Percentiles rank a stretch among this genome's conserved stretches.
Conservation (phyloP, 2,888 invertebrate genomes). For the Ectobius pallidus region DNA sequence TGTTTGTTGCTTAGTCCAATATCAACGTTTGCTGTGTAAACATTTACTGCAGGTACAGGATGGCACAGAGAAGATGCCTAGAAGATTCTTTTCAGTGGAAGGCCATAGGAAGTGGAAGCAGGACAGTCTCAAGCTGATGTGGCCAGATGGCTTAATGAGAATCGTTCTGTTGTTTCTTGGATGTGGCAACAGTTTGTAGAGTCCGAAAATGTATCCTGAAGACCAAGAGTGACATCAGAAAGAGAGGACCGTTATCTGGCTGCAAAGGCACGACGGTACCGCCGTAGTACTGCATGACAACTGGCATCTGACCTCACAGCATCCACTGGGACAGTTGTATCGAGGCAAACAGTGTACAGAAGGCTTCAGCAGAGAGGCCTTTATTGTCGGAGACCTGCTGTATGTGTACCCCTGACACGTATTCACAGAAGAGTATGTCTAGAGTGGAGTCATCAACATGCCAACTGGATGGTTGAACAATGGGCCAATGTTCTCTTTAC, state of each 20-base stretch:
- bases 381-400: conserved; percentile 4
- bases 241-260: conserved; percentile 7
- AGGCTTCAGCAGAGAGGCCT: background rate
- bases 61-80: too few species aligned
- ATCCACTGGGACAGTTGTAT: conserved; percentile 11
- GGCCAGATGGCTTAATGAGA: too few species aligned
- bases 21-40: too few species aligned
- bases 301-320: background rate
- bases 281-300: conserved; percentile 1
- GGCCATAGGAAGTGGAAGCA: too few species aligned
- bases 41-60: too few species aligned
- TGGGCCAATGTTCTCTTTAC: background rate
- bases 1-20: too few species aligned
- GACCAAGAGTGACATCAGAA: background rate
- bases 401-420: conserved; percentile 3
- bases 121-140: too few species aligned
- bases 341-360: conserved; percentile 11
- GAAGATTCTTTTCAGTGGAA: too few species aligned
- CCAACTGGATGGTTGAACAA: background rate
- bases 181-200: too few species aligned
- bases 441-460: background rate
- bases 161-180: too few species aligned
- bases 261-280: background rate
- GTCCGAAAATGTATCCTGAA: too few species aligned
- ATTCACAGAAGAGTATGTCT: background rate